Evolutionary conservation across 1,140 invertebrate genomes (phyloP).

Genomic region (Conus betulinus): DNA sequence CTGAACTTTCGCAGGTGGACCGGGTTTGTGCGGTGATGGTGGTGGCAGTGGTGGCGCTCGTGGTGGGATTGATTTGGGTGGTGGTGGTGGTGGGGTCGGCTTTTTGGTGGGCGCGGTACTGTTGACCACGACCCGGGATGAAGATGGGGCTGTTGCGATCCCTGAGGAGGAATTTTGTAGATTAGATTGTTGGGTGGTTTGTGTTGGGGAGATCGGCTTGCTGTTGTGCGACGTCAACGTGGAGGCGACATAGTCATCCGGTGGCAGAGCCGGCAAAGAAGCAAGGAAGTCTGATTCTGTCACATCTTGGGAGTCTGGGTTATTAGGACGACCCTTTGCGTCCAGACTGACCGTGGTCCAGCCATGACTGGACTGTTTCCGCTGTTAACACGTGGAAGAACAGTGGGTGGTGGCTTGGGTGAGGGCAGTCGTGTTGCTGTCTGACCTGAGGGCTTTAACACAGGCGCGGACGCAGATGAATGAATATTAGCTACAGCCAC

Average conservation of each 20-base stretch:
- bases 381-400: not conserved
- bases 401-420: not conserved
- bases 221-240: not conserved
- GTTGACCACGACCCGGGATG: not conserved
- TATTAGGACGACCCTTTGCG: not conserved
- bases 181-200: not conserved
- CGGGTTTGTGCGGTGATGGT: not conserved
- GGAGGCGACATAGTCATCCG: not conserved
- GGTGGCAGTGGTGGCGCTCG: not conserved
- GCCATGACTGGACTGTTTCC: not conserved
- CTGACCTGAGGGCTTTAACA: not conserved
- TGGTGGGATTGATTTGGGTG: not conserved
- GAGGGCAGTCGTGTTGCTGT: not conserved
- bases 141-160: not conserved
- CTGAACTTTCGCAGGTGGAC: not conserved
- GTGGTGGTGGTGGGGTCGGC: not conserved
- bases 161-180: not conserved
- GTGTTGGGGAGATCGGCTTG: not conserved
- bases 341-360: not conserved
- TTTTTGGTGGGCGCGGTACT: not conserved
- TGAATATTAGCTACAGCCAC: not conserved
- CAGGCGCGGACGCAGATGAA: not conserved
- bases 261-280: constrained; percentile 4
- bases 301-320: not conserved
- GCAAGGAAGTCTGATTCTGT: constrained; percentile 5